phyloP scores from a whole-genome alignment of 1,140 invertebrate species.

The Drosophila murphyi region DNA sequence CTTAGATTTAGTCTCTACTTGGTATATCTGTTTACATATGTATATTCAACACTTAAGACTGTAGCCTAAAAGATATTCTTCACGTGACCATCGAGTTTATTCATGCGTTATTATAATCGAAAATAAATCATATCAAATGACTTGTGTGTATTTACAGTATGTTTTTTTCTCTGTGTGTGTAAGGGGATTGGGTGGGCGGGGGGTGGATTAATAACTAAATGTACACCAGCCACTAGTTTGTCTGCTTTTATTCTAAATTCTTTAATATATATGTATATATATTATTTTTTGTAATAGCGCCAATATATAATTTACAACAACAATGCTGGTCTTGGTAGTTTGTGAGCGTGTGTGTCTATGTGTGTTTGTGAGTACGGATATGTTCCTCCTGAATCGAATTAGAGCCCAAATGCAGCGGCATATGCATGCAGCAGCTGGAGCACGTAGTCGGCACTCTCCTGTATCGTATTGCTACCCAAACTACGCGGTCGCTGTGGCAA shows the following conservation, averaged over 20 bases:
- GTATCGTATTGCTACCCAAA: conserved; percentile 66
- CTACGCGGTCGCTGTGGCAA: conserved; percentile 63
- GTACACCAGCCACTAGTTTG: conserved; percentile 26
- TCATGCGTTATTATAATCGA: conserved; percentile 43
- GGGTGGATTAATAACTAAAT: conserved; percentile 35
- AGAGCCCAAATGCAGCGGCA: conserved; percentile 68
- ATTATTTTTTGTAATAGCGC: conserved; percentile 17
- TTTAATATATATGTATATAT: conserved; percentile 7
- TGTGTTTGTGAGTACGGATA: conserved; percentile 25
- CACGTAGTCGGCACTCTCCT: conserved; percentile 71
- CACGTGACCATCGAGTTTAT: conserved; percentile 28
- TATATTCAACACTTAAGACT: conserved; percentile 76
- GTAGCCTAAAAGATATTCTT: conserved; percentile 56
- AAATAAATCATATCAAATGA: conserved; percentile 78
- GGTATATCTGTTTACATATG: conserved; percentile 53
- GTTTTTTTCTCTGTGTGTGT: no score
- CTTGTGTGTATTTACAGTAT: conserved; percentile 66
- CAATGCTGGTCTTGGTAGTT: conserved; percentile 18
- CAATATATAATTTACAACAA: conserved; percentile 35
- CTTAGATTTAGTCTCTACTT: conserved; percentile 61
- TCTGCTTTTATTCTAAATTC: conserved; percentile 32
- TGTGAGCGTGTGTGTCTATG: not conserved
- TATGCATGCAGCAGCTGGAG: conserved; percentile 69
- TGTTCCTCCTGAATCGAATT: conserved; percentile 38
- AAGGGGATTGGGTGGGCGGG: not conserved